A percentile compares a stretch with the other conserved stretches of the same genome.
These are phyloP conservation scores for Oxycera nigricornis DNA, from an alignment of 2,888 invertebrate species.

Conservation along the genomic window DNA sequence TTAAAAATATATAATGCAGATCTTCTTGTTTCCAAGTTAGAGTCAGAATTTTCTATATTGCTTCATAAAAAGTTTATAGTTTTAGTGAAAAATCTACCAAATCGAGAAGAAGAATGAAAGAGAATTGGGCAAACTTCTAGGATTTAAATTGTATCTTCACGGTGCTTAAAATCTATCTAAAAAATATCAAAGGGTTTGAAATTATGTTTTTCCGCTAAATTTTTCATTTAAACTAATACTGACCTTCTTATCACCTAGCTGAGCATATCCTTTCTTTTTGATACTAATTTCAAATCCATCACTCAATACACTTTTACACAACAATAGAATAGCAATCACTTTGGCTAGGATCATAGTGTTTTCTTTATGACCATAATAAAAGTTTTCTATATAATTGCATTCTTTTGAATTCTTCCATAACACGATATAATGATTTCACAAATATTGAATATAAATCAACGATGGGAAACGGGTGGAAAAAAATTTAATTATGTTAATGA, in stretches of 20 bases:
- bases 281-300: conserved; percentile 55
- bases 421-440: conserved; percentile 26
- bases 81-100: too few species aligned
- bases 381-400: conserved; percentile 35
- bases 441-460: background rate
- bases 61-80: too few species aligned
- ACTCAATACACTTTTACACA: background rate
- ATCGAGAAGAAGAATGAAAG: too few species aligned
- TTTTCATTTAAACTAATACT: conserved; percentile 43
- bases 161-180: too few species aligned
- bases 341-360: conserved; percentile 42
- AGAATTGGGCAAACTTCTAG: too few species aligned
- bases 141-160: too few species aligned
- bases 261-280: conserved; percentile 57
- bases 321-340: conserved; percentile 35
- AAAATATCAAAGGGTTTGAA: background rate
- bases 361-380: conserved; percentile 38
- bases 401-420: conserved; percentile 43
- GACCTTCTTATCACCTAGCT: conserved; percentile 59
- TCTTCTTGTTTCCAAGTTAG: too few species aligned
- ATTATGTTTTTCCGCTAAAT: background rate
- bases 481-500: conserved; percentile 6
- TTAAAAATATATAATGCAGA: too few species aligned
- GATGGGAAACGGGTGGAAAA: background rate
- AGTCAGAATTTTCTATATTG: too few species aligned